Conservation (phyloP, 64 coral and sea anemone genomes). For the Hydrozoanthus tunicans region DNA sequence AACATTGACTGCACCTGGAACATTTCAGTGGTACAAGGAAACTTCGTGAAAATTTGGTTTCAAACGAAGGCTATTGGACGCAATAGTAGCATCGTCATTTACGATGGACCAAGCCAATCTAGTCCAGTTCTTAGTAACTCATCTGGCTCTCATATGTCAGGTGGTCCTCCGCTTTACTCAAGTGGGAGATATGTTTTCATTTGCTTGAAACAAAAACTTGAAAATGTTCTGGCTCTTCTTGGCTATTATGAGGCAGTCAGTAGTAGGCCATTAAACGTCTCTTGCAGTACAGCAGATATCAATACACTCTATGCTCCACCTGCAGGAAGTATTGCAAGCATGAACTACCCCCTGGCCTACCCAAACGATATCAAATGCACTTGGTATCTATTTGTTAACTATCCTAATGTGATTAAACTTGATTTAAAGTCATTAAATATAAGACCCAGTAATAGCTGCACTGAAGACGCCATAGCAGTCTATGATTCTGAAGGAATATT, state of each 20-base stretch:
- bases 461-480: slow-evolving; percentile 1
- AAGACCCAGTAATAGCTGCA: slow-evolving; percentile 2
- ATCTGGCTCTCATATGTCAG: background rate
- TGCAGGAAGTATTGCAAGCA: background rate
- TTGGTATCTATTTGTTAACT: background rate
- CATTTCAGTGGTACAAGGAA: background rate
- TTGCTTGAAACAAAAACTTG: background rate
- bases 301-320: background rate
- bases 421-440: slow-evolving; percentile 24
- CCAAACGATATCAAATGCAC: slow-evolving; percentile 12
- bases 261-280: background rate
- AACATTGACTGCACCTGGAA: slow-evolving; percentile 14
- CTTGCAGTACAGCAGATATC: background rate
- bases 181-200: slow-evolving; percentile 5
- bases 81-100: slow-evolving; percentile 11
- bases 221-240: background rate
- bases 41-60: slow-evolving; percentile 17
- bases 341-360: slow-evolving; percentile 1
- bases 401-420: slow-evolving; percentile 4
- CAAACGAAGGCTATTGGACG: background rate
- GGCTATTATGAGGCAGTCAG: slow-evolving; percentile 1
- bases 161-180: slow-evolving; percentile 17
- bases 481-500: background rate
- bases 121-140: slow-evolving; percentile 25
- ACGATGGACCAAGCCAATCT: slow-evolving; percentile 1